A percentile compares a stretch with the other conserved stretches of the same genome.
These are phyloP conservation scores for Hippocampus mohnikei DNA, from an alignment of 2,113 vertebrate species.

Conservation along the genomic window DNA sequence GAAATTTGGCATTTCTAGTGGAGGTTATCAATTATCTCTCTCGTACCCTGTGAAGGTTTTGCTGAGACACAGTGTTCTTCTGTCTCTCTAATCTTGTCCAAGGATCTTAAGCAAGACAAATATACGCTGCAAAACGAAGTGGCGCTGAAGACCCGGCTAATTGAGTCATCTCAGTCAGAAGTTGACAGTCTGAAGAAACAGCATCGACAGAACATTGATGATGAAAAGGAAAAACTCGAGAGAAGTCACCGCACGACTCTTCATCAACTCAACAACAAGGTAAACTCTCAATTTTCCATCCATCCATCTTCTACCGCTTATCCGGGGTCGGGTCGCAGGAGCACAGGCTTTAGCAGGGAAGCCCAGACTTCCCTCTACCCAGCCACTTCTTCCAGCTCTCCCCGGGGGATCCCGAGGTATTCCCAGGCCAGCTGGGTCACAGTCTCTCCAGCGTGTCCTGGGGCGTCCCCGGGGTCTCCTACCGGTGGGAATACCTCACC, in stretches of 20 bases:
- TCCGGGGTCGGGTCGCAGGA: too few species aligned
- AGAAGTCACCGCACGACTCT: slow-evolving; percentile 75
- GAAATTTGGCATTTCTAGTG: too few species aligned
- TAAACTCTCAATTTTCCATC: slow-evolving; percentile 35
- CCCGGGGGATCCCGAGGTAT: too few species aligned
- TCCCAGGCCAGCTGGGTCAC: too few species aligned
- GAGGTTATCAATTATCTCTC: too few species aligned
- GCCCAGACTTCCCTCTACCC: too few species aligned
- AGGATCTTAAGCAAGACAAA: slow-evolving; percentile 83
- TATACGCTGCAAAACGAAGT: slow-evolving; percentile 87
- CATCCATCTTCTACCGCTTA: too few species aligned
- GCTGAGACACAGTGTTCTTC: neutral
- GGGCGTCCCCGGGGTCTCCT: too few species aligned
- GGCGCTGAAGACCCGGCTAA: slow-evolving; percentile 83
- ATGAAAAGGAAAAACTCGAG: slow-evolving; percentile 75
- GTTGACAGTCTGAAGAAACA: slow-evolving; percentile 84
- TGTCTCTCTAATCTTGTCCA: slow-evolving; percentile 7
- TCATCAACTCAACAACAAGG: slow-evolving; percentile 83
- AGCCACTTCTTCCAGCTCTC: too few species aligned
- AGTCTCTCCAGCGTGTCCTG: too few species aligned
- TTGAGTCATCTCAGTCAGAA: slow-evolving; percentile 84
- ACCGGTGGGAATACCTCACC: too few species aligned
- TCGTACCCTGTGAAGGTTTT: neutral
- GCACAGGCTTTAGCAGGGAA: too few species aligned
- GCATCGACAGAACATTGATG: slow-evolving; percentile 77